Conservation (phyloP, 2,888 invertebrate genomes). For the Microplitis deprimator region DNA sequence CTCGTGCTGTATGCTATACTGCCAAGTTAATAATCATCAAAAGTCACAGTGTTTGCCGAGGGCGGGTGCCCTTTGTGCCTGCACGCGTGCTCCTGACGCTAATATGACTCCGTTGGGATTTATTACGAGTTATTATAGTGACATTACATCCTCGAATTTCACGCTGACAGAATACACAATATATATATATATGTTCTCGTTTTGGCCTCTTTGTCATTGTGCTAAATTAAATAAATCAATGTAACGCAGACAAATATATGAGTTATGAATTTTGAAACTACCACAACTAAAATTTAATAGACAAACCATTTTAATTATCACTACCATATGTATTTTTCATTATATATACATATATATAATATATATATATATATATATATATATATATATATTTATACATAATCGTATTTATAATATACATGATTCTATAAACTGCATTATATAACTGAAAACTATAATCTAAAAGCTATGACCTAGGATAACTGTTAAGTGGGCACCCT, state of each 20-base stretch:
- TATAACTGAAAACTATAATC: neutral
- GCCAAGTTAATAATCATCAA: constrained; percentile 72
- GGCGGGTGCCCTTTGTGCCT: constrained; percentile 68
- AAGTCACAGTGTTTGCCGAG: constrained; percentile 71
- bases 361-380: neutral
- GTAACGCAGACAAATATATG: constrained; percentile 2
- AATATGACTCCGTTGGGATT: constrained; percentile 70
- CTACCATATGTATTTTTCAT: neutral
- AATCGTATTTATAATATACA: neutral
- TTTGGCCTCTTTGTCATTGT: constrained; percentile 16
- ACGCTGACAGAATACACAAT: constrained; percentile 46
- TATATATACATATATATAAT: neutral
- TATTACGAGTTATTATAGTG: constrained; percentile 71
- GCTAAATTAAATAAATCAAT: constrained; percentile 6
- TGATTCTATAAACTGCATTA: neutral
- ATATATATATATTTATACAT: neutral
- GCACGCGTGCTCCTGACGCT: constrained; percentile 71
- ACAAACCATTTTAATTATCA: constrained; percentile 5
- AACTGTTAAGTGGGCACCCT: constrained; percentile 46
- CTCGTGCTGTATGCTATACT: constrained; percentile 54
- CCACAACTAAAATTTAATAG: constrained; percentile 10
- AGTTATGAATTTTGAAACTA: neutral
- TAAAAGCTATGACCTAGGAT: constrained; percentile 50
- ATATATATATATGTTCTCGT: constrained; percentile 8
- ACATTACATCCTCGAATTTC: constrained; percentile 67